Evolutionary conservation across 2,113 vertebrate genomes (phyloP), one percentile per base, ranked within the genome.

Genomic region (Maccullochella peelii): DNA sequence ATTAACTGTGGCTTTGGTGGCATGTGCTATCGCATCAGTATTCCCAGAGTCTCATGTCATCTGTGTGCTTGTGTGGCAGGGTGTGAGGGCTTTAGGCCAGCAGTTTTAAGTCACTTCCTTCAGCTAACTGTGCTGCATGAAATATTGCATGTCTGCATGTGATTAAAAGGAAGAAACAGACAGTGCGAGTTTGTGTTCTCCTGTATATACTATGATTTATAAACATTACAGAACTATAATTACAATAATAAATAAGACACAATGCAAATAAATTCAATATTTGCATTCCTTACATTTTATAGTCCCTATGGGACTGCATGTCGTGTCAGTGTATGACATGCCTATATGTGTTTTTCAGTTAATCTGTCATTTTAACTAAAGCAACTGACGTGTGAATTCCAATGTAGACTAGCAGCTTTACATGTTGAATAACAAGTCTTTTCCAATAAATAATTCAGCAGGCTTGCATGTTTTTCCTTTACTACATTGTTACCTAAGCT

Each of bases 1-100:
- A 92, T 93, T 94, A 93, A 88, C 73, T 82, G 68, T 80, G 91
- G 88, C 87, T 91, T 91, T 90, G 89, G 62, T 85, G 85, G 84
- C 76, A 82, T 89, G 87, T 89, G 89, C 87, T 85, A 90, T 88
- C 93, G 81, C 92, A 89, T 87, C 80, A 73, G 58, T 77, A 30
- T 76, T 89, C 50, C 75, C 73, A 42, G 73, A 77, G 77, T 89
- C 82, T 75, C 57, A 2, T 14, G 74, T 90, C 87, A 83, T 88
- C 20, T 76, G 80, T 83, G 69, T 5, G 11, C 69, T 73, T 78
- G 87, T 90, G 87, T 79, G 81, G 42, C 76, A 80, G 71, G 66
- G 73, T 82, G 73, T 77, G 79, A 80, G 59, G 67, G 69, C 86
- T 90, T 79, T 7, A 82, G 77, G 80, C 79, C 80, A 80, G 58